Conservation (phyloP, 2,888 invertebrate species). For the Boloria euphrosyne region DNA sequence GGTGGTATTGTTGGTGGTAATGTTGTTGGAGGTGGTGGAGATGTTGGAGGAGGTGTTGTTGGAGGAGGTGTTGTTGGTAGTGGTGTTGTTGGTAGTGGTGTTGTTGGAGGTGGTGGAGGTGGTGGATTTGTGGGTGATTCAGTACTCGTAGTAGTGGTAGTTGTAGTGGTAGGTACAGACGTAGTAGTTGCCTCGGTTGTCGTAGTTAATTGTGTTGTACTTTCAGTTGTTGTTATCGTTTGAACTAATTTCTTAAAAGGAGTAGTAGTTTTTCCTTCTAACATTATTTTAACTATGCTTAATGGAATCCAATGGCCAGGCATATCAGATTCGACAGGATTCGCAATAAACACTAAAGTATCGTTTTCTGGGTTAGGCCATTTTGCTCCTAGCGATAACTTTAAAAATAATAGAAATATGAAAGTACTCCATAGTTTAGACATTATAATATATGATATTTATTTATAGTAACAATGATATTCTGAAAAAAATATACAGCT, state of each 20-base stretch:
- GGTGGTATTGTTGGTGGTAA: constrained; percentile 18
- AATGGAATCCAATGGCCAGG: constrained; percentile 66
- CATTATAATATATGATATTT: neutral
- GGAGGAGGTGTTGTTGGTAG: constrained; percentile 11
- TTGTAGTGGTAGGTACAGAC: constrained; percentile 7
- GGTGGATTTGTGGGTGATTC: constrained; percentile 20
- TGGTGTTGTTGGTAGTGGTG: constrained; percentile 11
- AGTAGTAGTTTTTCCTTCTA: constrained; percentile 43
- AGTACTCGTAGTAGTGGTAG: constrained; percentile 24
- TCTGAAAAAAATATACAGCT: constrained; percentile 4
- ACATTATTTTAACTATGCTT: constrained; percentile 57
- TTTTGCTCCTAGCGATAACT: constrained; percentile 21
- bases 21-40: constrained; percentile 13
- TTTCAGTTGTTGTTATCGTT: constrained; percentile 21
- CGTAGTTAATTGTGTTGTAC: constrained; percentile 16
- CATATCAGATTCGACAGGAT: constrained; percentile 61
- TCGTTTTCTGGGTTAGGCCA: constrained; percentile 47
- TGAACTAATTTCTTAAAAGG: constrained; percentile 25
- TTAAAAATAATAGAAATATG: constrained; percentile 2
- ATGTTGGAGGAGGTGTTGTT: constrained; percentile 17
- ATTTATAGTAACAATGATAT: constrained; percentile 4
- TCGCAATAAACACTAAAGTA: constrained; percentile 55
- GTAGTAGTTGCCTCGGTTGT: constrained; percentile 1
- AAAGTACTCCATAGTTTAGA: neutral
- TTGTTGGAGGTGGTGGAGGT: neutral